phyloP scores from a whole-genome alignment of 2,113 vertebrate genomes.

The Ancistrus triradiatus region DNA sequence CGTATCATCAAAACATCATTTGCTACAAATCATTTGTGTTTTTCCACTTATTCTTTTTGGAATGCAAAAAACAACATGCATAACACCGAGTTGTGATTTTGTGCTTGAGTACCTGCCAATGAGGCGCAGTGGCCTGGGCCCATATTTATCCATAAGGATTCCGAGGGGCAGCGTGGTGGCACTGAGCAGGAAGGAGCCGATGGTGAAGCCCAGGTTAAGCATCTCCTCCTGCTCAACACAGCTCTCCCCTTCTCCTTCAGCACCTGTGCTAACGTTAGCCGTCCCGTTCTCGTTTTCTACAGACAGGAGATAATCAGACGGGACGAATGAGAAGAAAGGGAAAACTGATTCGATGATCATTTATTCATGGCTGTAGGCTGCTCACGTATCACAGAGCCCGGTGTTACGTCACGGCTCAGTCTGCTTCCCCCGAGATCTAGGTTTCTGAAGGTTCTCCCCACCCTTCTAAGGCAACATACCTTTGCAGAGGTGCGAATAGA shows the following conservation, averaged over 20 bases:
- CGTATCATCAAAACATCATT: too few species aligned
- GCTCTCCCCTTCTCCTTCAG: constrained; percentile 47
- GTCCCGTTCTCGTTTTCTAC: constrained; percentile 52
- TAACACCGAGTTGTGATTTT: background rate
- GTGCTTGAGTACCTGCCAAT: constrained; percentile 73
- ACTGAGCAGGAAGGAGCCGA: constrained; percentile 85
- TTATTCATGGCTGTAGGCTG: constrained; percentile 20
- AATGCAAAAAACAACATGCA: background rate
- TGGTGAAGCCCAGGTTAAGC: constrained; percentile 87
- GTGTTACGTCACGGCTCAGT: constrained; percentile 1
- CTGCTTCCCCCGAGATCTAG: too few species aligned
- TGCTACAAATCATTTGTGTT: too few species aligned
- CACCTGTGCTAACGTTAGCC: background rate
- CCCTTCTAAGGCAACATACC: constrained; percentile 46
- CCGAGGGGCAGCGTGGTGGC: constrained; percentile 84
- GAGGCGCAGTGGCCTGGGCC: constrained; percentile 79
- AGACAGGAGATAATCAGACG: background rate
- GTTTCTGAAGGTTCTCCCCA: background rate
- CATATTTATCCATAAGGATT: constrained; percentile 84
- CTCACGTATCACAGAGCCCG: constrained; percentile 12
- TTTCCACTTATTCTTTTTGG: too few species aligned
- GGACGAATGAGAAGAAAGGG: background rate
- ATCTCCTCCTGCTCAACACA: constrained; percentile 83
- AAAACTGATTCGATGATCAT: constrained; percentile 11
- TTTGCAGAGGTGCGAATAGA: constrained; percentile 80